A percentile compares a stretch with the other conserved stretches of the same genome.
Evolutionary conservation across 2,888 invertebrate species (phyloP).

Genomic region (Heliconius hortense): DNA sequence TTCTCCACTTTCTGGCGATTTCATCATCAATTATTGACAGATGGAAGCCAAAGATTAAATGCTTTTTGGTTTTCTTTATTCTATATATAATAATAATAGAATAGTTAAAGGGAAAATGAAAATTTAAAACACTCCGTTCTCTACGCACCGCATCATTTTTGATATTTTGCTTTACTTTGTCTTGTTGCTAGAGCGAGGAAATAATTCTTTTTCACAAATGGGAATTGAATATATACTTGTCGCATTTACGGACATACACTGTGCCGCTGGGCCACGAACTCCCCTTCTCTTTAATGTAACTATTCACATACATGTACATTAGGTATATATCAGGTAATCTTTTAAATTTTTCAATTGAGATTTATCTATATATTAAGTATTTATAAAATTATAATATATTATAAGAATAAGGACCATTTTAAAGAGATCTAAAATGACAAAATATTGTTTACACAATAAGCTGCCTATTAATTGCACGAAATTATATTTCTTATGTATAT

Average conservation of each 20-base stretch:
- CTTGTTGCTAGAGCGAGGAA: no score
- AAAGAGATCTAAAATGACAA: constrained; percentile 12
- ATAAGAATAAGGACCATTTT: neutral
- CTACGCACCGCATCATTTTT: no score
- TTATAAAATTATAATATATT: neutral
- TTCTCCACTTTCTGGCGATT: neutral
- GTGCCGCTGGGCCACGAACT: no score
- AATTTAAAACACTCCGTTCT: no score
- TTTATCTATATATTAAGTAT: neutral
- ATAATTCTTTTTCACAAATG: no score
- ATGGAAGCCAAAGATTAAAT: neutral
- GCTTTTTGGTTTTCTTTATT: no score
- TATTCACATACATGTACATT: neutral
- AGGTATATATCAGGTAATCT: neutral
- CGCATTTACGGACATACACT: no score
- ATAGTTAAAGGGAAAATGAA: no score
- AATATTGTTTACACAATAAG: neutral
- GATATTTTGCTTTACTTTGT: no score
- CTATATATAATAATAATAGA: no score
- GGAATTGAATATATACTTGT: no score
- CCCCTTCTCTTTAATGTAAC: no score
- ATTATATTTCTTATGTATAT: neutral
- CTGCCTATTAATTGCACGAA: neutral
- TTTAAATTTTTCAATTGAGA: neutral
- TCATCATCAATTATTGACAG: neutral